Conservation (phyloP, 1,140 invertebrate genomes). For the Andrena cerasifolii region DNA sequence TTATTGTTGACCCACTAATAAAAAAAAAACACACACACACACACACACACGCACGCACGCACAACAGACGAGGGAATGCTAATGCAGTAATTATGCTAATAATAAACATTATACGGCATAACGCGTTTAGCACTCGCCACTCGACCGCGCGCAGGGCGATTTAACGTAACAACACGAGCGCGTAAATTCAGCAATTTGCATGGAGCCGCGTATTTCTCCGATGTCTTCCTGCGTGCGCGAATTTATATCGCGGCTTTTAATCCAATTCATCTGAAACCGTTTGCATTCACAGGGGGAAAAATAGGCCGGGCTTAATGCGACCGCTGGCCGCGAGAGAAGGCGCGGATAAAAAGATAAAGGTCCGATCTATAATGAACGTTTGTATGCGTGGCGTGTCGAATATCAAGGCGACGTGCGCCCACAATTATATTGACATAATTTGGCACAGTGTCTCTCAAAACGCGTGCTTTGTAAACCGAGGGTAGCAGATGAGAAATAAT, state of each 20-base stretch:
- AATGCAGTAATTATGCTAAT: constrained; percentile 46
- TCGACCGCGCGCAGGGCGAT: neutral
- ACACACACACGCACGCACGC: too few species aligned
- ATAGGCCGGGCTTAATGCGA: neutral
- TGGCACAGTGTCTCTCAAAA: constrained; percentile 15
- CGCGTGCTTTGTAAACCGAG: neutral
- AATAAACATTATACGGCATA: constrained; percentile 40
- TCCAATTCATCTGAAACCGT: constrained; percentile 30
- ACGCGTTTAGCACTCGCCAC: constrained; percentile 16
- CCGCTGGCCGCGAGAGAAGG: neutral
- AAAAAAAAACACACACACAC: too few species aligned
- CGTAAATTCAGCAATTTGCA: constrained; percentile 54
- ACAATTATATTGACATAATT: neutral
- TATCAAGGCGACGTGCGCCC: constrained; percentile 11
- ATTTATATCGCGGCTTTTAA: constrained; percentile 32
- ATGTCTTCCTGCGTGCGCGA: constrained; percentile 7
- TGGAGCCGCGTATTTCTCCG: constrained; percentile 37
- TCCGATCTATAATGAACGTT: constrained; percentile 18
- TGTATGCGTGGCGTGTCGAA: constrained; percentile 16
- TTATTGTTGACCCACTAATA: constrained; percentile 8
- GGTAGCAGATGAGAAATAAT: too few species aligned
- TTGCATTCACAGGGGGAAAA: neutral
- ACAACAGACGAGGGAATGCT: constrained; percentile 16
- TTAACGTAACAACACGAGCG: constrained; percentile 37
- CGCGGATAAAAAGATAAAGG: constrained; percentile 29